These are phyloP conservation scores for Prochilodus magdalenae DNA, from an alignment of 2,113 vertebrate species.

Conservation along the genomic window DNA sequence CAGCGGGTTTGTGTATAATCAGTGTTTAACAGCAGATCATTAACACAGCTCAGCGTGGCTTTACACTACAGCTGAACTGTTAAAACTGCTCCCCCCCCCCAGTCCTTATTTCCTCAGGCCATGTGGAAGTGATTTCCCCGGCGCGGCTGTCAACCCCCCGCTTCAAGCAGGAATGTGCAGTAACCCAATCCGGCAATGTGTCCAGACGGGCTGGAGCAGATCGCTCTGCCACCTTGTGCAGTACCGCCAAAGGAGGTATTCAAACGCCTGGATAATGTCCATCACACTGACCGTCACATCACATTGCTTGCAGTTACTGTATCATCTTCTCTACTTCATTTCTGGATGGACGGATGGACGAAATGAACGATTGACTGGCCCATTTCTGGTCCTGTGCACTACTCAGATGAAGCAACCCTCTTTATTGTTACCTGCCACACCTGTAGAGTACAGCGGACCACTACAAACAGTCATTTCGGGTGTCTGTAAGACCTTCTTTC, in stretches of 20 bases:
- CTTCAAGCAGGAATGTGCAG: constrained; percentile 38
- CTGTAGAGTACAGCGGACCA: too few species aligned
- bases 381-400: too few species aligned
- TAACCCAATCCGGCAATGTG: constrained; percentile 28
- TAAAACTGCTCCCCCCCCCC: constrained; percentile 10
- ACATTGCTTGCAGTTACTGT: too few species aligned
- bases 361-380: too few species aligned
- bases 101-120: constrained; percentile 19
- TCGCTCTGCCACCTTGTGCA: constrained; percentile 20
- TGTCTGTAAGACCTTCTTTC: too few species aligned
- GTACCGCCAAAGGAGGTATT: background rate
- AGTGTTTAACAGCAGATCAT: constrained; percentile 22
- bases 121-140: constrained; percentile 26
- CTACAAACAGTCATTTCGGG: too few species aligned
- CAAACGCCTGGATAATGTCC: background rate
- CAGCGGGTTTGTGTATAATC: background rate
- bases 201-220: background rate
- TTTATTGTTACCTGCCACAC: too few species aligned
- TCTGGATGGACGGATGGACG: background rate
- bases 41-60: constrained; percentile 25
- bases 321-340: background rate
- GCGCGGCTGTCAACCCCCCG: constrained; percentile 29
- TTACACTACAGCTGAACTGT: constrained; percentile 3
- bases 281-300: background rate
- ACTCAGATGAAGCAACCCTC: too few species aligned